Base-by-base conservation (phyloP, 2,888 invertebrate species). In the Bombyx huttoni region DNA sequence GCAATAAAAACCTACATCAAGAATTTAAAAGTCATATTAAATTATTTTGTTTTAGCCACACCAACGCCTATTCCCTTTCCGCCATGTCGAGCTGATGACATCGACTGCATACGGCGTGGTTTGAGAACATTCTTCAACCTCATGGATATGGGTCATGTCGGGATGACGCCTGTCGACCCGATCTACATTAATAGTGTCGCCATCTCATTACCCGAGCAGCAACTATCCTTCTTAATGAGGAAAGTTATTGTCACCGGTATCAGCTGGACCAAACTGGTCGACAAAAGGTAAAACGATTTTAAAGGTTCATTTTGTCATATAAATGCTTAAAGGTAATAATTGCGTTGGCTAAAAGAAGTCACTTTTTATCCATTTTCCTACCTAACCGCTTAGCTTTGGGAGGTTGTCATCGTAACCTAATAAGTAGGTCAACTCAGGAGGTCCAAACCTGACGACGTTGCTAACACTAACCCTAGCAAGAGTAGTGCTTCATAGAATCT, bases 71-170 rank as follows among this genome's bases (percentile, higher is more conserved):
- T 87, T 12, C 87, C 87, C 1, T 87, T 87, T 56, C 87, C 87
- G 1, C 52, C 76, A 24, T 87, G 87, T 61, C 64, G 66, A 54
- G 81, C 80, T 1, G 75, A 80, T 54, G 66, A 83, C 58, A 63
- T 87, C 51, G 77, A 78, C 53, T 88, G 87, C 60, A 73, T 86
- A 0, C 70, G 84, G 13, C 77, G 83, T 1, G 81, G 84, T 2
- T 55, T 87, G 8, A 67, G 87, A 13, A 84, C 86, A 1, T 87
- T 87, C 69, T 80, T 87, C 61, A 78, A 83, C 56, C 69, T 87
- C 35, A 87, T 87, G 87, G 79, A 86, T 53, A 61, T 73, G 0
- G 73, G 74, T 3, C 68, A 81, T 58, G 62, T 78, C 34, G 84
- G 81, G 24, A 87, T 87, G 87, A 71, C 70, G 57, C 64, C 77